A percentile compares a stretch with the other conserved stretches of the same genome.
These are phyloP conservation scores for Kryptolebias ocellatus DNA, from an alignment of 2,797 vertebrate species.

Conservation along the genomic window DNA sequence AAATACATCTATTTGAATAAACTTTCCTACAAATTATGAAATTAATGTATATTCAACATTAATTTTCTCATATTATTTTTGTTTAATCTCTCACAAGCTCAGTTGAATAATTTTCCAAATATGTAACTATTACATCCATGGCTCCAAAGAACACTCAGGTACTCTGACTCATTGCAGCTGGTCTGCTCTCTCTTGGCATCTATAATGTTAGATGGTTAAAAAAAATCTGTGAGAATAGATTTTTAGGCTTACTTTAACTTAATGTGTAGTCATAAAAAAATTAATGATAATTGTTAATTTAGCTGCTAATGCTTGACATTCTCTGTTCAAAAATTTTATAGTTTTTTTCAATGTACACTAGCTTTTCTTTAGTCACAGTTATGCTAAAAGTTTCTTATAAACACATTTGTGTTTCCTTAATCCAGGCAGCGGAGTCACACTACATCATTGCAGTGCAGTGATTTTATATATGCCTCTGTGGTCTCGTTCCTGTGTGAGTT, in stretches of 20 bases:
- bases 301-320: no score
- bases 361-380: not conserved
- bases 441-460: slow-evolving; percentile 30
- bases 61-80: not conserved
- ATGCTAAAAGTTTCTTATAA: not conserved
- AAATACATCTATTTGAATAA: slow-evolving; percentile 8
- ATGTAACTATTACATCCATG: not conserved
- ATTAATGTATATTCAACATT: slow-evolving; percentile 1
- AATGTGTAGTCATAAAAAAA: slow-evolving; percentile 16
- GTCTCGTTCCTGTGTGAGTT: slow-evolving; percentile 51
- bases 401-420: slow-evolving; percentile 42
- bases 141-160: not conserved
- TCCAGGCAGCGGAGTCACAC: slow-evolving; percentile 42
- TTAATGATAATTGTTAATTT: no score
- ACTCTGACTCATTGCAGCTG: slow-evolving; percentile 1
- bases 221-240: slow-evolving; percentile 24
- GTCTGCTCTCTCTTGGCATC: slow-evolving; percentile 11
- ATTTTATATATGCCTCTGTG: slow-evolving; percentile 55
- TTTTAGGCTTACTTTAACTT: slow-evolving; percentile 43
- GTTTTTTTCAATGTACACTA: not conserved
- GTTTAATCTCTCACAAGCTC: not conserved
- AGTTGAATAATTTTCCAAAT: slow-evolving; percentile 5
- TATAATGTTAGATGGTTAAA: slow-evolving; percentile 1
- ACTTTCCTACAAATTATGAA: slow-evolving; percentile 1
- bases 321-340: not conserved